Evolutionary conservation across 2,797 vertebrate genomes (phyloP), one percentile per base, ranked within the genome.

Genomic region (Pogoniulus pusillus): DNA sequence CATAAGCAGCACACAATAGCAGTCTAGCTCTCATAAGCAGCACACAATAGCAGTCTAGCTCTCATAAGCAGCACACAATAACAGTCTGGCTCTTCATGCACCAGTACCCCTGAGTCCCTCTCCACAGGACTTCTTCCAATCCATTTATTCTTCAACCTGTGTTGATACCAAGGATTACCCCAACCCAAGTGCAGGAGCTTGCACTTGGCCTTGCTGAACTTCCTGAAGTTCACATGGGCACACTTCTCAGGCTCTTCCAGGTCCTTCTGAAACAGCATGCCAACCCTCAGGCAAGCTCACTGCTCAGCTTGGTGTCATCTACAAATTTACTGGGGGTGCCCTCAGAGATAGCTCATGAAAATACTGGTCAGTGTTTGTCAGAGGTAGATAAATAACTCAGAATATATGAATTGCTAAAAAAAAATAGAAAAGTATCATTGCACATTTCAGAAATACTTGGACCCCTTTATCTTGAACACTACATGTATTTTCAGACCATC

Each of bases 291-390:
- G 16, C 8, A 59, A 85, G 4, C 41, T 5, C 37, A 75, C 17
- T 15, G 12, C 35, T 43, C 54, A 34, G 30, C 7, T 65, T 24
- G 41, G 8, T n/a, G 58, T 22, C 49, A 41, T 14, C 63, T 49
- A 49, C 23, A 79, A 39, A 65, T 6, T 37, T 49, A 11, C 24
- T n/a, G 5, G 63, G 18, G 3, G 13, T 62, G 16, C 27, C 7
- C 29, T 54, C 6, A 0, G 3, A 63, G 34, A 9, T 9, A 27
- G 35, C 13, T 30, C 37, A 45, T 49, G 16, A 72, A 71, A 84
- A 86, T 14, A n/a, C 2, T 62, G 47, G 9, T 66, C 47, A 39
- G 0, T 53, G 29, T 7, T 82, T 0, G 0, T 34, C 65, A 65
- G 16, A 47, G 39, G 35, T 43, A 59, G 22, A 12, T 16, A 60